A percentile compares a stretch with the other conserved stretches of the same genome.
These are phyloP conservation scores for Pteronotus mesoamericanus DNA, from an alignment of 2,797 vertebrate genomes.

Conservation along the genomic window DNA sequence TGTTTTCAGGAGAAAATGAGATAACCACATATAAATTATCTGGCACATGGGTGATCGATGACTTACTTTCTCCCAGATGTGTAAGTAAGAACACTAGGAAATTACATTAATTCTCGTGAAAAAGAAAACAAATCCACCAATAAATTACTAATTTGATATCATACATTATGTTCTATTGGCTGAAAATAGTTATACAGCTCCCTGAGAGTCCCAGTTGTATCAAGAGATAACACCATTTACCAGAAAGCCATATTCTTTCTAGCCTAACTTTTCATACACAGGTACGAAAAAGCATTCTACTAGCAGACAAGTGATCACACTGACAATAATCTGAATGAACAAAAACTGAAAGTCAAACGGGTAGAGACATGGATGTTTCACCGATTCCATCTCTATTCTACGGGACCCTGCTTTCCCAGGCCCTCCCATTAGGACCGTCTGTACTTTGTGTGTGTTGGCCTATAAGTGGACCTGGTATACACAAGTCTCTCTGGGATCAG, in stretches of 20 bases:
- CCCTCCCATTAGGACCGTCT: not conserved
- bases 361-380: not conserved
- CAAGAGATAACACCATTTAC: not conserved
- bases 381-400: not conserved
- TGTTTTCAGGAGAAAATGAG: conserved; percentile 7
- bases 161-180: not conserved
- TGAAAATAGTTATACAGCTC: not conserved
- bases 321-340: not conserved
- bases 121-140: not conserved
- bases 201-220: not conserved
- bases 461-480: rapidly evolving
- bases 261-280: not conserved
- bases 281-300: not conserved
- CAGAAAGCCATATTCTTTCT: not conserved
- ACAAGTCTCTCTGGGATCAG: not conserved
- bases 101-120: conserved; percentile 42
- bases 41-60: not conserved
- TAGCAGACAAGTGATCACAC: not conserved
- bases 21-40: not conserved
- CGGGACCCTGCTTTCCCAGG: not conserved
- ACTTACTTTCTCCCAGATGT: not conserved
- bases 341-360: not conserved
- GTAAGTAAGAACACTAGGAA: conserved; percentile 13
- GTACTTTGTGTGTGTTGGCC: not conserved
- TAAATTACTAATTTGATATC: conserved; percentile 34